A percentile compares a stretch with the other conserved stretches of the same genome.
Conservation (phyloP, 2,797 vertebrate species). For the Notamacropus eugenii region DNA sequence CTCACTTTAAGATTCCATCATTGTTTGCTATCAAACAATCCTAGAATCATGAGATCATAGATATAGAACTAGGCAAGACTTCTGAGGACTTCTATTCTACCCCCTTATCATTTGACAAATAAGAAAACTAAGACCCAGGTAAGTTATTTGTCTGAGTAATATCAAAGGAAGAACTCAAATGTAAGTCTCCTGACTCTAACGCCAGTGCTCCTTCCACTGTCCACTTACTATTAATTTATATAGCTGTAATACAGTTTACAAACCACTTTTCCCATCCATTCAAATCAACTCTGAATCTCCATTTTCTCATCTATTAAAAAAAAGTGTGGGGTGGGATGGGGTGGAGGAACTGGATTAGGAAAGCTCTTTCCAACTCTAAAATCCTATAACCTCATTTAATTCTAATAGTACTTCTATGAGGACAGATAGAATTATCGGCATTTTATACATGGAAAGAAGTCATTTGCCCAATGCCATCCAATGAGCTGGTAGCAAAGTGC, state of each 20-base stretch:
- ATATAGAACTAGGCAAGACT: background rate
- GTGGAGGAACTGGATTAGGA: background rate
- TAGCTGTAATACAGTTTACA: background rate
- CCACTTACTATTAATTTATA: background rate
- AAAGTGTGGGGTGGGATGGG: background rate
- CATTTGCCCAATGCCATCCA: background rate
- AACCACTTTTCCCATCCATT: background rate
- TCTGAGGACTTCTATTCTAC: background rate
- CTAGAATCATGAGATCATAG: background rate
- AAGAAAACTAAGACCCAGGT: background rate
- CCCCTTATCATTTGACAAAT: background rate
- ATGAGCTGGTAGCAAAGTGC: background rate
- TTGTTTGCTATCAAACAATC: background rate
- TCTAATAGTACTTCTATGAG: background rate
- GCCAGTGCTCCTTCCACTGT: background rate
- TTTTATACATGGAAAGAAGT: background rate
- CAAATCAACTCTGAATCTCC: background rate
- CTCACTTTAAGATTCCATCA: background rate
- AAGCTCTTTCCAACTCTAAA: background rate
- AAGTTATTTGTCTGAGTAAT: background rate
- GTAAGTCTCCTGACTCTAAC: background rate
- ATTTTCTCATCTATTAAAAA: background rate
- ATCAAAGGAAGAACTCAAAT: background rate
- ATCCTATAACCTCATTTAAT: background rate
- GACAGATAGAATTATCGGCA: background rate